Conservation (phyloP, 2,113 vertebrate species). For the Actenoides lindsayi region DNA sequence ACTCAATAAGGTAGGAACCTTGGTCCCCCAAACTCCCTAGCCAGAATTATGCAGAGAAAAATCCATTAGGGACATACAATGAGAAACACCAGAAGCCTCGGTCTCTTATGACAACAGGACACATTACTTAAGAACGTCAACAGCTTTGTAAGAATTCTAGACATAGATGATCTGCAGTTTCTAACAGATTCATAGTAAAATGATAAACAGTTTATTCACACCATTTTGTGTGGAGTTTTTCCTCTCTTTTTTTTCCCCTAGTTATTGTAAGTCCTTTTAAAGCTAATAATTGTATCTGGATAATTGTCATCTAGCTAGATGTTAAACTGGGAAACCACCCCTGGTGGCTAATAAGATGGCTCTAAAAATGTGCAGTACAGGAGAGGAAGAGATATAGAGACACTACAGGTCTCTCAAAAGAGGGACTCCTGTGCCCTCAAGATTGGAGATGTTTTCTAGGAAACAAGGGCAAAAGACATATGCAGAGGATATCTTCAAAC, state of each 20-base stretch:
- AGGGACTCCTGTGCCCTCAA: neutral
- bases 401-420: neutral
- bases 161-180: neutral
- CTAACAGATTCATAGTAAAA: neutral
- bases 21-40: neutral
- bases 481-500: neutral
- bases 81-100: neutral
- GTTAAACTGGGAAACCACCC: neutral
- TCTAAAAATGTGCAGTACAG: neutral
- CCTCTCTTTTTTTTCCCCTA: neutral
- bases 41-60: neutral
- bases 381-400: neutral
- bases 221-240: too few species aligned
- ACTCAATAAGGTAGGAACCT: neutral
- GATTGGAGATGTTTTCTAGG: neutral
- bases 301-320: neutral
- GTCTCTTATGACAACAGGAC: neutral
- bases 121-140: neutral
- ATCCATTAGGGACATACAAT: neutral
- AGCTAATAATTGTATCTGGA: neutral
- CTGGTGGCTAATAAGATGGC: neutral
- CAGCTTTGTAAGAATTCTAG: neutral
- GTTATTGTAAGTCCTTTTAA: neutral
- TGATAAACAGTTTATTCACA: neutral
- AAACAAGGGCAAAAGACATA: neutral